phyloP scores from a whole-genome alignment of 1,140 invertebrate genomes.

The Ips nitidus region DNA sequence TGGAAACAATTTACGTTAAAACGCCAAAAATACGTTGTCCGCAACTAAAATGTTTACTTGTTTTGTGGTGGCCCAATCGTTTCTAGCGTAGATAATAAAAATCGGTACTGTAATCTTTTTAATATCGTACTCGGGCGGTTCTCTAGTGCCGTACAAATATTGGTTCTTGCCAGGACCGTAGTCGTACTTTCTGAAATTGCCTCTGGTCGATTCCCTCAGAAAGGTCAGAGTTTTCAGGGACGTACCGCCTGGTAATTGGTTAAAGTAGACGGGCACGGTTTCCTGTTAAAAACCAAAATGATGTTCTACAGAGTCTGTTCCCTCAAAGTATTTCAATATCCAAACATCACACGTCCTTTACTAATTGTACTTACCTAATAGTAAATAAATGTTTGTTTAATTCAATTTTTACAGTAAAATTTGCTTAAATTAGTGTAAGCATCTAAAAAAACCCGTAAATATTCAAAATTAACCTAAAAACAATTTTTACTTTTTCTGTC shows the following conservation, averaged over 20 bases:
- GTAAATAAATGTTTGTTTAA: no score
- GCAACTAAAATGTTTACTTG: slow-evolving; percentile 31
- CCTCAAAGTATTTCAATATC: no score
- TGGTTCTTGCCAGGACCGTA: slow-evolving; percentile 44
- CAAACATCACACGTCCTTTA: no score
- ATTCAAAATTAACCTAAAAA: no score
- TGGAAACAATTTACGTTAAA: slow-evolving; percentile 29
- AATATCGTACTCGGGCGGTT: slow-evolving; percentile 46
- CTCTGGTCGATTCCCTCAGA: slow-evolving; percentile 39
- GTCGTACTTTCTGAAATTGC: slow-evolving; percentile 45
- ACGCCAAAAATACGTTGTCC: not conserved
- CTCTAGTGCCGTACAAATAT: slow-evolving; percentile 39
- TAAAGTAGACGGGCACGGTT: slow-evolving; percentile 46
- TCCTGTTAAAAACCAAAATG: slow-evolving; percentile 38
- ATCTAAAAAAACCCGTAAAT: no score
- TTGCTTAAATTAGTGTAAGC: no score
- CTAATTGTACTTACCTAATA: no score
- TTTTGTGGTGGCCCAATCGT: slow-evolving; percentile 46
- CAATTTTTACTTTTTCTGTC: no score
- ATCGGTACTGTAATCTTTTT: slow-evolving; percentile 46
- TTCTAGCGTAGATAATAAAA: slow-evolving; percentile 44
- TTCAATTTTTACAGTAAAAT: no score
- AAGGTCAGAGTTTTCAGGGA: slow-evolving; percentile 45
- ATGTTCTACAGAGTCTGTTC: no score
- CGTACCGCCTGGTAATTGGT: slow-evolving; percentile 48